Percentiles rank a stretch among this genome's conserved stretches.
Evolutionary conservation across 2,113 vertebrate species (phyloP).

Genomic region (Ophiodon elongatus): DNA sequence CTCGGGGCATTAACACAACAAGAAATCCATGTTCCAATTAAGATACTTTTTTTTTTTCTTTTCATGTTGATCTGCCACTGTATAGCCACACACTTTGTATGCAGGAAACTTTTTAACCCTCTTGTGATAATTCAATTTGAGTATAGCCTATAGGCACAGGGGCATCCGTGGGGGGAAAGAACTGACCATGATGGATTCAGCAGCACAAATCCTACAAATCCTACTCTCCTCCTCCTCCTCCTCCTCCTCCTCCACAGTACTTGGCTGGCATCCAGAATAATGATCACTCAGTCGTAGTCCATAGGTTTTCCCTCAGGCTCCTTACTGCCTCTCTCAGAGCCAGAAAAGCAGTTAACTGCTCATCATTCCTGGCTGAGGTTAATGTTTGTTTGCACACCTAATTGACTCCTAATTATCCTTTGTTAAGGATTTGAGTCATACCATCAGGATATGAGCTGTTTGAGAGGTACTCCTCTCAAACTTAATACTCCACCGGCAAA

Average conservation of each 20-base stretch:
- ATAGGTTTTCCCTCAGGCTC: slow-evolving; percentile 56
- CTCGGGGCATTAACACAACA: neutral
- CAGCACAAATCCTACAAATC: slow-evolving; percentile 11
- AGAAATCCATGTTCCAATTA: neutral
- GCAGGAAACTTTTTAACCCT: neutral
- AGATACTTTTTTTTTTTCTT: neutral
- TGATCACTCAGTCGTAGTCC: slow-evolving; percentile 60
- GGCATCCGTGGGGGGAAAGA: neutral
- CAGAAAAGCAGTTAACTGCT: slow-evolving; percentile 51
- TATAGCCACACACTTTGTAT: too few relatives aligned
- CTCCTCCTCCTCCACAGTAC: neutral
- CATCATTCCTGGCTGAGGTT: slow-evolving; percentile 50
- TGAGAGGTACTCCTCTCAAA: neutral
- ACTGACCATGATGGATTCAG: neutral
- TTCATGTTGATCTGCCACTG: slow-evolving; percentile 1
- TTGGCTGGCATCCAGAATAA: slow-evolving; percentile 62
- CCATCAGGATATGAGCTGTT: slow-evolving; percentile 15
- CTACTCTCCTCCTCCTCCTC: neutral
- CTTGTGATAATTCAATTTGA: slow-evolving; percentile 15
- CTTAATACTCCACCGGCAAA: neutral
- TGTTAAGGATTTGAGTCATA: slow-evolving; percentile 35
- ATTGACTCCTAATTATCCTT: slow-evolving; percentile 56
- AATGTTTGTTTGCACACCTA: slow-evolving; percentile 63
- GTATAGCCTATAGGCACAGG: neutral
- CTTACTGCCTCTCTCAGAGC: slow-evolving; percentile 39